Base-by-base conservation (phyloP, 2,113 vertebrate species). In the Hippocampus comes region DNA sequence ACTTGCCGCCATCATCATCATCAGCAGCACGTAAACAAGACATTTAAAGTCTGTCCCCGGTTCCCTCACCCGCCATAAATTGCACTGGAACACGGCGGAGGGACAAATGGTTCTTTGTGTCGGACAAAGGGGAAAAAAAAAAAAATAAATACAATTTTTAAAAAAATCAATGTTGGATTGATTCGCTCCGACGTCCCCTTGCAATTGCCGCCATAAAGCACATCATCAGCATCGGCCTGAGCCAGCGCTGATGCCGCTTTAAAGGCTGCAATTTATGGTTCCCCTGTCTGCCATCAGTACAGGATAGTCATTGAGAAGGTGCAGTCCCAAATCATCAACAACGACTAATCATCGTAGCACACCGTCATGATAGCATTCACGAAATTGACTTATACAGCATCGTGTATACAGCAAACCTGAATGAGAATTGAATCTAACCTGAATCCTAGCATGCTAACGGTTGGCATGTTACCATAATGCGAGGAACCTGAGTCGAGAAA, bases 81-180 rank as follows among this genome's bases (percentile, higher is more conserved):
- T 9, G 30, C 17, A 12, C 15, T 15, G 25, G 57, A 30, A 60
- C 25, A 17, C 12, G 57, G 25, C 27, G 15, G 3, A 25, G 27
- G 27, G 59, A 61, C 27, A 61, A 34, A 60, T 15, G 34, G 25
- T 61, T 61, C 59, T 61, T 34, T 34, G 59, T 61, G 59, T 61
- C 59, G 15, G 15, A 18, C 15, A 15, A 5, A 5, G 30, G 23
- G 9, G n/a, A 1, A 59, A 60, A 34, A 60, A 60, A 61, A 25
- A 1, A 17, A 48, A 59, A 27, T 30, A 30, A 30, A 30, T 30
- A 34, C 1, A 5, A 34, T 34, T 34, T 1, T 34, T 34, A 21
- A 53, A 20, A 21, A 30, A 57, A 61, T 61, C 59, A 61, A 61
- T 61, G 59, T 61, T 3, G 17, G 27, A 61, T 61, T 61, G 59